Conservation (phyloP, 1,140 invertebrate genomes). For the Tetragnatha versicolor region DNA sequence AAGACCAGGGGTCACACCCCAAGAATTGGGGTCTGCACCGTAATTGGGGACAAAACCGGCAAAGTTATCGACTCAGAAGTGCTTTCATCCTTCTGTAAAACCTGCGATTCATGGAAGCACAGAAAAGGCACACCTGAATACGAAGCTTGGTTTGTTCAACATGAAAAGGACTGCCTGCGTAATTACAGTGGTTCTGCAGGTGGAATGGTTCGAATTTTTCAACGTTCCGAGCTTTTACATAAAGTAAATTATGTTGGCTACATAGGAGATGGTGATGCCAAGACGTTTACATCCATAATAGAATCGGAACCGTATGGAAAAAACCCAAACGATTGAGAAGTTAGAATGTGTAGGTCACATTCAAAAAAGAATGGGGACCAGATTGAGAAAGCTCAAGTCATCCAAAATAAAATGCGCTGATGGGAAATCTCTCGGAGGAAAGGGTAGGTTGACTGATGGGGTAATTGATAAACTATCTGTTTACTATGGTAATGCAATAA, state of each 20-base stretch:
- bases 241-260: neutral
- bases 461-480: neutral
- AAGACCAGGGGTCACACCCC: neutral
- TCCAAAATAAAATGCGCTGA: conserved; percentile 2
- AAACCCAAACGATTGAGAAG: neutral
- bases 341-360: conserved; percentile 9
- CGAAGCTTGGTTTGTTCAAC: neutral
- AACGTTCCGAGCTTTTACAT: neutral
- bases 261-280: conserved; percentile 16
- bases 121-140: neutral
- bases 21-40: neutral
- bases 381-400: neutral
- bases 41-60: neutral
- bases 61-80: conserved; percentile 10
- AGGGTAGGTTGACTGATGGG: neutral
- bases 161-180: neutral
- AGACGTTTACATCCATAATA: neutral
- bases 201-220: neutral
- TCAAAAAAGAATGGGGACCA: conserved; percentile 2
- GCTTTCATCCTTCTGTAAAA: neutral
- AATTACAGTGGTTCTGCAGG: neutral
- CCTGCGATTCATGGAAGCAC: neutral
- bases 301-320: neutral
- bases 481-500: neutral
- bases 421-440: neutral